Conservation (phyloP, 2,888 invertebrate species). For the Apoderus coryli region DNA sequence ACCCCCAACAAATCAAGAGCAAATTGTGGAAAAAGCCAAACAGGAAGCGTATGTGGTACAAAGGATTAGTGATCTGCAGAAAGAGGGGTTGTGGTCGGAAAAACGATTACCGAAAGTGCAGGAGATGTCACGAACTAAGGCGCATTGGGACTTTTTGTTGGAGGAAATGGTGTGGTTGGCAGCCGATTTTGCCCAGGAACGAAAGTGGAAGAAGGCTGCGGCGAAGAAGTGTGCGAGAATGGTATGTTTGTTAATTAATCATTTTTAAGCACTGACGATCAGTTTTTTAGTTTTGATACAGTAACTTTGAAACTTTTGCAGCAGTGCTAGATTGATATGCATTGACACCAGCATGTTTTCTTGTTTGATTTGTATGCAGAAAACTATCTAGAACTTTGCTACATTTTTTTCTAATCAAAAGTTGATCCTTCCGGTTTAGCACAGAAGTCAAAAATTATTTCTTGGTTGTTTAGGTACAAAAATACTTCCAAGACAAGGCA, state of each 20-base stretch:
- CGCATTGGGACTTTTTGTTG: constrained; percentile 96
- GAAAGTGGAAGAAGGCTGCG: constrained; percentile 94
- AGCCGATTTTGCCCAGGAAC: constrained; percentile 92
- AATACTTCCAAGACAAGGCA: constrained; percentile 83
- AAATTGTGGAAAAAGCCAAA: constrained; percentile 74
- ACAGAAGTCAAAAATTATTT: too few species aligned
- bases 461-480: too few species aligned
- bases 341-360: too few species aligned
- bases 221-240: constrained; percentile 87
- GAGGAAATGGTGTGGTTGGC: constrained; percentile 99
- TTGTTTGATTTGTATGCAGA: too few species aligned
- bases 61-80: constrained; percentile 79
- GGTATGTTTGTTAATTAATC: too few species aligned
- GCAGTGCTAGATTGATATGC: too few species aligned
- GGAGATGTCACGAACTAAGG: constrained; percentile 64
- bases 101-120: constrained; percentile 81
- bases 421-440: too few species aligned
- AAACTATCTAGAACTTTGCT: too few species aligned
- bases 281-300: too few species aligned
- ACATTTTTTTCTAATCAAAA: too few species aligned
- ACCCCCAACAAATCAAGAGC: constrained; percentile 42
- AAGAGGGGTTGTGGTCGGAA: constrained; percentile 91
- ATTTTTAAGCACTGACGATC: too few species aligned
- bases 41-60: constrained; percentile 92
- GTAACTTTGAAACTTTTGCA: too few species aligned